Conservation (phyloP, 53 echinoderm and acorn worm species). For the Patiria pectinifera region DNA sequence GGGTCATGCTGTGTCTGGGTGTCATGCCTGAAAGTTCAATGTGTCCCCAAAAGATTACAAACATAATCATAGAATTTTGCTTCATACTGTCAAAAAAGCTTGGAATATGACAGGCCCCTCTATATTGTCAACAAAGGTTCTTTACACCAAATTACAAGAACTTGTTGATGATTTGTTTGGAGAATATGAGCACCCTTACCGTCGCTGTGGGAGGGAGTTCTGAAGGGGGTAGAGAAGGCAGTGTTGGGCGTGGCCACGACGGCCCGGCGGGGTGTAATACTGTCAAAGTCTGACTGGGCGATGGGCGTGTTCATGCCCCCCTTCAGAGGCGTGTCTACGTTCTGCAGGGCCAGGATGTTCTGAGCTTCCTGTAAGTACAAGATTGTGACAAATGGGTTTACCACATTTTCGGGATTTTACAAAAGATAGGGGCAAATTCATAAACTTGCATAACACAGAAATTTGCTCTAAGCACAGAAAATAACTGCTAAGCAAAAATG, state of each 20-base stretch:
- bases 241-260: slow-evolving; percentile 93
- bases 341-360: slow-evolving; percentile 95
- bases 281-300: slow-evolving; percentile 87
- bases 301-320: slow-evolving; percentile 94
- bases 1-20: slow-evolving; percentile 88
- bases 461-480: too few relatives aligned
- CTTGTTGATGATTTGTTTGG: too few relatives aligned
- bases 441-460: neutral
- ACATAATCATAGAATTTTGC: too few relatives aligned
- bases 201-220: slow-evolving; percentile 79
- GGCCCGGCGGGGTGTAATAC: slow-evolving; percentile 87
- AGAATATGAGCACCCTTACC: slow-evolving; percentile 41
- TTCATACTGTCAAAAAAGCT: too few relatives aligned
- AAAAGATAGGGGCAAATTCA: too few relatives aligned
- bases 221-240: slow-evolving; percentile 95
- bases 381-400: neutral
- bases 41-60: too few relatives aligned
- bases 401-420: neutral
- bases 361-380: slow-evolving; percentile 84
- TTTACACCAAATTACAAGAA: too few relatives aligned
- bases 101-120: too few relatives aligned
- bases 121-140: too few relatives aligned
- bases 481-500: too few relatives aligned
- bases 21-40: slow-evolving; percentile 76
- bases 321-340: slow-evolving; percentile 97